A percentile compares a stretch with the other conserved stretches of the same genome.
Evolutionary conservation across 2,113 vertebrate species (phyloP).

Genomic region (Pelvicachromis taeniatus): DNA sequence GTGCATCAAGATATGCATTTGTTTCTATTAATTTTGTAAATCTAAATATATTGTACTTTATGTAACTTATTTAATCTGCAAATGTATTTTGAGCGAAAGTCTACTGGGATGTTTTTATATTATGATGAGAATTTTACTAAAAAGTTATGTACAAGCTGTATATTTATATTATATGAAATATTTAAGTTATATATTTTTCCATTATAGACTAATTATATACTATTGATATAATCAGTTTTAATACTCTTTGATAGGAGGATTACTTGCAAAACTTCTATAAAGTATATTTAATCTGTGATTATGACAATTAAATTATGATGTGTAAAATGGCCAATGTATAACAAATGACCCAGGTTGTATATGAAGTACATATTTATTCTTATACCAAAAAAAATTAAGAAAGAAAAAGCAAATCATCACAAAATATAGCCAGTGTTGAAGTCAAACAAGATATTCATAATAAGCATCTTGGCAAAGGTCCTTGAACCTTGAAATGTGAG

Average conservation of each 20-base stretch:
- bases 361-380: conserved; percentile 29
- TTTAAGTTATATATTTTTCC: not conserved
- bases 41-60: no score
- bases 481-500: not conserved
- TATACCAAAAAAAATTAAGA: not conserved
- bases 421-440: not conserved
- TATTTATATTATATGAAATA: not conserved
- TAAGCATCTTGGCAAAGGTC: not conserved
- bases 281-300: not conserved
- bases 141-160: not conserved
- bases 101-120: not conserved
- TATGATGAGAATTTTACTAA: not conserved
- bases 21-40: no score
- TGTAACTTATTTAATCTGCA: not conserved
- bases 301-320: not conserved
- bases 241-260: not conserved
- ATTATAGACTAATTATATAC: not conserved
- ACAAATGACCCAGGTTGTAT: not conserved
- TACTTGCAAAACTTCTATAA: not conserved
- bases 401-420: not conserved
- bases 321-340: not conserved
- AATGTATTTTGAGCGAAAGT: not conserved
- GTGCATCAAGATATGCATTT: not conserved
- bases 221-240: not conserved
- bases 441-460: not conserved